Percentiles rank a stretch among this genome's conserved stretches.
These are phyloP conservation scores for Horisme vitalbata DNA, from an alignment of 2,888 invertebrate species.

Conservation along the genomic window DNA sequence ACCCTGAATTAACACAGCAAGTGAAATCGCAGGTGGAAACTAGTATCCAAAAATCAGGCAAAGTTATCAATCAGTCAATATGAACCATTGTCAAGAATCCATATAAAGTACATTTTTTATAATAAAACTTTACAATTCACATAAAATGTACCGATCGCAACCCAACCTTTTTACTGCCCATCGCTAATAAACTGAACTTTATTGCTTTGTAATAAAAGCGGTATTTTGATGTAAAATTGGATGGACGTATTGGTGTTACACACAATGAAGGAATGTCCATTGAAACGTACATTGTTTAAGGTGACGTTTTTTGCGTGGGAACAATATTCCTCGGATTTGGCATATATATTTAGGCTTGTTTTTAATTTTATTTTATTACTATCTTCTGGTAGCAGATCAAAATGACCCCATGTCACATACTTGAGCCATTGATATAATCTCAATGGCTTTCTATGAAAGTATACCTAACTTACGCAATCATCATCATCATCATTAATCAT, in stretches of 20 bases:
- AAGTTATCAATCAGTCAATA: slow-evolving; percentile 2
- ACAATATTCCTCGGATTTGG: neutral
- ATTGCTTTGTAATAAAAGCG: slow-evolving; percentile 21
- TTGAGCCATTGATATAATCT: too few species aligned
- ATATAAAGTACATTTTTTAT: slow-evolving; percentile 16
- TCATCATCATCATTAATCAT: too few species aligned
- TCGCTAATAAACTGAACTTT: slow-evolving; percentile 25
- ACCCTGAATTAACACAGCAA: too few species aligned
- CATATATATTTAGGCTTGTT: too few species aligned
- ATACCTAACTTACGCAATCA: too few species aligned
- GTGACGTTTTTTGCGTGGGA: slow-evolving; percentile 17
- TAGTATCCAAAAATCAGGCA: too few species aligned
- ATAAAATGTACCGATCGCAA: slow-evolving; percentile 24
- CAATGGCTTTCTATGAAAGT: too few species aligned
- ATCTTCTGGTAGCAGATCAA: too few species aligned
- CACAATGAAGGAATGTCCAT: slow-evolving; percentile 23
- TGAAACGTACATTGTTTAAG: slow-evolving; percentile 23
- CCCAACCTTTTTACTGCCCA: slow-evolving; percentile 19
- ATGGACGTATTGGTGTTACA: slow-evolving; percentile 12
- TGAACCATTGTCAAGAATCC: slow-evolving; percentile 11
- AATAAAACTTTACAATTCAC: slow-evolving; percentile 25
- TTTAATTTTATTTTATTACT: too few species aligned
- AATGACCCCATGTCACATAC: too few species aligned
- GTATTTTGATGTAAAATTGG: slow-evolving; percentile 15
- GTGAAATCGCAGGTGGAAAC: too few species aligned